Percentiles rank a stretch among this genome's conserved stretches.
Evolutionary conservation across 2,888 invertebrate species (phyloP).

Genomic region (Bugulina stolonifera): DNA sequence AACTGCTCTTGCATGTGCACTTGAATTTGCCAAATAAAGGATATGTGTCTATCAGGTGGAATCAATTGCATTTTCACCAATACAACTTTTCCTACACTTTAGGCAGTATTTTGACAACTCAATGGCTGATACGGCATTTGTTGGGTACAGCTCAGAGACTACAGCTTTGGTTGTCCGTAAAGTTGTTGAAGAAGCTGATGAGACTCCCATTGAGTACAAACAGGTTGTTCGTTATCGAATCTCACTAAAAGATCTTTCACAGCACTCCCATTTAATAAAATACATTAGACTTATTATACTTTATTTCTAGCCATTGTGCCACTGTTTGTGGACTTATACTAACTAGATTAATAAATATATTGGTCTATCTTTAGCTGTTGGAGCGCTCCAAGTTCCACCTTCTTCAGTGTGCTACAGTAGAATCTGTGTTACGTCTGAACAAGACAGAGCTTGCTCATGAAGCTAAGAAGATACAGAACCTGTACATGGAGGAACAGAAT

Average conservation of each 20-base stretch:
- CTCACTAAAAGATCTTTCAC: no score
- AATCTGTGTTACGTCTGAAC: conserved; percentile 36
- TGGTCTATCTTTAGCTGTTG: no score
- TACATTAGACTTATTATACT: no score
- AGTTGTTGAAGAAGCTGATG: background rate
- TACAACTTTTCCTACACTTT: no score
- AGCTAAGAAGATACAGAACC: conserved; percentile 30
- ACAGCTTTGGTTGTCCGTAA: conserved; percentile 1
- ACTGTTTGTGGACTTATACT: no score
- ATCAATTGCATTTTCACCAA: no score
- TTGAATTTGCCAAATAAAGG: background rate
- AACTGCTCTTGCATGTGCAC: background rate
- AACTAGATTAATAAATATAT: no score
- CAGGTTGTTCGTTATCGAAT: no score
- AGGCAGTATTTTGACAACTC: conserved; percentile 21
- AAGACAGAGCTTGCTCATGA: conserved; percentile 31
- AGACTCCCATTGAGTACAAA: no score
- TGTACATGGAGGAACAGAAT: conserved; percentile 39
- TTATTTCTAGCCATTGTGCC: no score
- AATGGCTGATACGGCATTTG: background rate
- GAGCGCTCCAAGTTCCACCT: conserved; percentile 34
- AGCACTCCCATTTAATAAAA: no score
- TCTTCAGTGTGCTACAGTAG: conserved; percentile 44
- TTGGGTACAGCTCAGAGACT: conserved; percentile 18
- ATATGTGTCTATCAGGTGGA: background rate